These are phyloP conservation scores for Hemitrygon akajei DNA, from an alignment of 2,797 vertebrate genomes.

Conservation along the genomic window DNA sequence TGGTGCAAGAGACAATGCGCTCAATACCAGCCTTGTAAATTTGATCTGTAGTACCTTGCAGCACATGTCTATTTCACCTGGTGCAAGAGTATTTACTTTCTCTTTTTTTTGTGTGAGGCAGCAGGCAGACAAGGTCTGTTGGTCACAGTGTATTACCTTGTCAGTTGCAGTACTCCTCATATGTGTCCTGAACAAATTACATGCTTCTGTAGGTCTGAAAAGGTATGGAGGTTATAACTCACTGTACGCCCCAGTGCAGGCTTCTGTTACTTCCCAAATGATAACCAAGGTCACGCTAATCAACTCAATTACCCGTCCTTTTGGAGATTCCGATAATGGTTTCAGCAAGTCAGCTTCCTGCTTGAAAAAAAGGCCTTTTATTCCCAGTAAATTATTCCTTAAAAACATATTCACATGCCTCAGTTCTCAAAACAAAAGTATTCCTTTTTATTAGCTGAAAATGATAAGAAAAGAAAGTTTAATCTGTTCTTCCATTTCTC, in stretches of 20 bases:
- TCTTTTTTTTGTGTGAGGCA: slow-evolving; percentile 40
- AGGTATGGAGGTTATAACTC: slow-evolving; percentile 76
- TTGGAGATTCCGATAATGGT: slow-evolving; percentile 97
- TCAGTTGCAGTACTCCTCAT: slow-evolving; percentile 58
- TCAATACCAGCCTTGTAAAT: slow-evolving; percentile 13
- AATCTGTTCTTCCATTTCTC: background rate
- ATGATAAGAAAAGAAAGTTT: slow-evolving; percentile 9
- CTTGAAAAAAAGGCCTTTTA: slow-evolving; percentile 78
- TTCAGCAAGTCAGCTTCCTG: slow-evolving; percentile 94
- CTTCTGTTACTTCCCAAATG: slow-evolving; percentile 65
- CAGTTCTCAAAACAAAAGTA: background rate
- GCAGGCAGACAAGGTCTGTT: slow-evolving; percentile 62
- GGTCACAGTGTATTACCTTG: slow-evolving; percentile 63
- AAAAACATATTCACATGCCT: background rate
- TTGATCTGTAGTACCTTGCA: background rate
- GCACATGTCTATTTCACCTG: slow-evolving; percentile 31
- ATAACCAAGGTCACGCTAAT: slow-evolving; percentile 98
- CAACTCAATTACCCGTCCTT: slow-evolving; percentile 94
- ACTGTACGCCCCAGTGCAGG: slow-evolving; percentile 70
- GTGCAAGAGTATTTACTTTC: slow-evolving; percentile 23
- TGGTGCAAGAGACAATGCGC: background rate
- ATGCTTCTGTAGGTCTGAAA: slow-evolving; percentile 53
- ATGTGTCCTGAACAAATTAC: slow-evolving; percentile 70
- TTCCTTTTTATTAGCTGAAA: too few species aligned
- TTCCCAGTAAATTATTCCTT: slow-evolving; percentile 94